Percentiles rank a stretch among this genome's conserved stretches.
These are phyloP conservation scores for Gonocerus acuteangulatus DNA, from an alignment of 2,888 invertebrate species.

Conservation along the genomic window DNA sequence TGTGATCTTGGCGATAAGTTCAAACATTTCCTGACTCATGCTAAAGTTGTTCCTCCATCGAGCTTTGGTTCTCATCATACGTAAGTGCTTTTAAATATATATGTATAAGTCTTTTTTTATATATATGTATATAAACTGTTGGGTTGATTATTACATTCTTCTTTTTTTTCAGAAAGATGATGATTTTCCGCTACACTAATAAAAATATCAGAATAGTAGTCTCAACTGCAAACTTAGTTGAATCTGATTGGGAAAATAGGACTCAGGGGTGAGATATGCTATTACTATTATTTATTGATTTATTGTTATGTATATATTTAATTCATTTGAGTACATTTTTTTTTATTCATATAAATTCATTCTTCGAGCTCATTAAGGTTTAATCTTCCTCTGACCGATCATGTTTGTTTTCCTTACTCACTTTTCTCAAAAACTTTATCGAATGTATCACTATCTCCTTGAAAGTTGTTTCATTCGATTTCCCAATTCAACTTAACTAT, in stretches of 20 bases:
- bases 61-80: conserved; percentile 83
- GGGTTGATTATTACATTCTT: background rate
- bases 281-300: no score
- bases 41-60: conserved; percentile 63
- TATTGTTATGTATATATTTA: background rate
- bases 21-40: conserved; percentile 51
- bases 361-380: no score
- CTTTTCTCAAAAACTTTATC: no score
- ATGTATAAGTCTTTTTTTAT: background rate
- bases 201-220: conserved; percentile 75
- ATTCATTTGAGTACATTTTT: background rate
- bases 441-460: no score
- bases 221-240: conserved; percentile 85
- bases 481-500: no score
- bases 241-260: conserved; percentile 88
- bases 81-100: conserved; percentile 47
- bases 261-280: conserved; percentile 67
- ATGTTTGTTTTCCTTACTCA: no score
- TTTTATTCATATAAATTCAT: background rate
- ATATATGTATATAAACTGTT: background rate
- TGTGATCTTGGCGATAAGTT: conserved; percentile 51
- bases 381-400: no score
- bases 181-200: conserved; percentile 74
- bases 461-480: no score
- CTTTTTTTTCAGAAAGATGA: conserved; percentile 63